These are phyloP conservation scores for Tinea semifulvella DNA, from an alignment of 2,888 invertebrate genomes.

Conservation along the genomic window DNA sequence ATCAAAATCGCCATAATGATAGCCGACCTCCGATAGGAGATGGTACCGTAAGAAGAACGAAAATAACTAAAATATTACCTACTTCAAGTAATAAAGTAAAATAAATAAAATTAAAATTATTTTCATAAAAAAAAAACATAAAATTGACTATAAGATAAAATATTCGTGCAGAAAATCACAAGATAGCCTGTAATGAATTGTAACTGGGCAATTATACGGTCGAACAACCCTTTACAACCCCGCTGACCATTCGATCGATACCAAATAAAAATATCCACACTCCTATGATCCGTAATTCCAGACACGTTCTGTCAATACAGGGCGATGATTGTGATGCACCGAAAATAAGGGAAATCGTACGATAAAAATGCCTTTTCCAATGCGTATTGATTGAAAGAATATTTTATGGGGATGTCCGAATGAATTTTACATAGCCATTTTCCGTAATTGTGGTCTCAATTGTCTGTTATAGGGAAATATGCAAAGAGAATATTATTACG, in stretches of 20 bases:
- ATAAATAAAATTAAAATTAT: no score
- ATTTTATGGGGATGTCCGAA: conserved; percentile 8
- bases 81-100: no score
- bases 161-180: conserved; percentile 8
- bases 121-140: no score
- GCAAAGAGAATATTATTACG: no score
- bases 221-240: conserved; percentile 51
- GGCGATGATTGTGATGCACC: conserved; percentile 62
- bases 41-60: no score
- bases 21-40: no score
- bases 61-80: no score
- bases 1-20: no score
- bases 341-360: conserved; percentile 17
- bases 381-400: conserved; percentile 13
- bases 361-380: conserved; percentile 10
- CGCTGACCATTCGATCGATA: conserved; percentile 40
- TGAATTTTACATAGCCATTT: conserved; percentile 1
- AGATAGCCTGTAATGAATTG: conserved; percentile 49
- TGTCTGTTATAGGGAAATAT: background rate
- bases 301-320: conserved; percentile 62
- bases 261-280: conserved; percentile 57
- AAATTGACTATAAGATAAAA: no score
- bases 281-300: conserved; percentile 55
- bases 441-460: background rate
- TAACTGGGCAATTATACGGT: conserved; percentile 60